Evolutionary conservation across 1,140 invertebrate genomes (phyloP), one percentile per base, ranked within the genome.

Genomic region (Sesamia nonagrioides): DNA sequence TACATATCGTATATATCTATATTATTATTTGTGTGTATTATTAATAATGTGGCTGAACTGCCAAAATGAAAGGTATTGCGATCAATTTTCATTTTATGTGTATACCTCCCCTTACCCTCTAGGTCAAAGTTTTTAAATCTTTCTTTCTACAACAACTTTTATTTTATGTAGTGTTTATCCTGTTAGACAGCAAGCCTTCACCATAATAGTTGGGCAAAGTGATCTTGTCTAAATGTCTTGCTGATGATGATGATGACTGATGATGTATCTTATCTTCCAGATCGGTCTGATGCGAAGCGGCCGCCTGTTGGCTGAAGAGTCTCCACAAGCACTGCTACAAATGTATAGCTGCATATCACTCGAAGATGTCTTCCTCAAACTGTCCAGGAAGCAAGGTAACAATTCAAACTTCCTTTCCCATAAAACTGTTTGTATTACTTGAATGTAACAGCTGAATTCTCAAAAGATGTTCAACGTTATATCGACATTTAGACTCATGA

Each of bases 271-370:
- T 77, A 4, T 6, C 78, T 92, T 92, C 17, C 88, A 98, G 98
- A 99, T 99, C 88, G 98, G 98, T 80, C 95, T 99, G 35, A 99
- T 99, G 98, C 96, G 99, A 82, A 98, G 97, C 86, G 98, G 99
- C 13, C 96, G 97, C 56, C 95, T 99, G 48, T 93, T 99, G 84
- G 98, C 98, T 0, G 98, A 99, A 95, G 97, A 99, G 89, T 97
- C 98, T 2, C 99, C 99, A 0, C 96, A 97, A 45, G 96, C 97
- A 35, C 95, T 99, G 0, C 96, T 99, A 33, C 95, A 96, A 6
- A 97, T 97, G 95, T 98, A 98, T 92, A 96, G 96, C 83, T 98
- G 97, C 88, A 96, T 97, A 80, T 98, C 97, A 21, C 94, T 99
- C 7, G 98, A 99, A 94, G 98, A 99, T 83, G 98, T 99, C 1